Evolutionary conservation across 2,797 vertebrate genomes (phyloP).

Genomic region (Leptodactylus fallax): DNA sequence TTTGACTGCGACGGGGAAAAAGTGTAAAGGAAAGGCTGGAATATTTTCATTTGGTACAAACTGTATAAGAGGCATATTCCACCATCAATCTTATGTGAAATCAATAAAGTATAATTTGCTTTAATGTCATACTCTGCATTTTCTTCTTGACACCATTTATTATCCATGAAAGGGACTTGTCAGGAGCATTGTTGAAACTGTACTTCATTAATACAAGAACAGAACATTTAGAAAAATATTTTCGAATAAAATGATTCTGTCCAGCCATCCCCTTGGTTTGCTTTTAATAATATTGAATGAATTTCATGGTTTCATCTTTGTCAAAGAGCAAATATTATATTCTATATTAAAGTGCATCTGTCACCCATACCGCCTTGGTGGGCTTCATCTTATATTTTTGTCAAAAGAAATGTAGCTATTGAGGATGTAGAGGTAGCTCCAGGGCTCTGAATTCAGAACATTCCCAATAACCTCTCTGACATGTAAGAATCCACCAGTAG

Average conservation of each 20-base stretch:
- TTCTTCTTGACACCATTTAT: conserved; percentile 62
- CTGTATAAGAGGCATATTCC: conserved; percentile 39
- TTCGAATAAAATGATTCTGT: conserved; percentile 16
- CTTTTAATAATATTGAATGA: conserved; percentile 21
- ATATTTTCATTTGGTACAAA: conserved; percentile 39
- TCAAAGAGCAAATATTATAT: neutral
- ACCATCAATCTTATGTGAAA: conserved; percentile 58
- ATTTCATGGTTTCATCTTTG: neutral
- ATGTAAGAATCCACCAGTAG: too few relatives aligned
- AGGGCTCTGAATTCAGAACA: too few relatives aligned
- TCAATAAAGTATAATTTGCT: conserved; percentile 65
- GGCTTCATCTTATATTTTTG: neutral
- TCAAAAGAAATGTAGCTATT: too few relatives aligned
- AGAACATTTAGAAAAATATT: conserved; percentile 34
- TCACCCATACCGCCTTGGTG: neutral
- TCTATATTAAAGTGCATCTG: neutral
- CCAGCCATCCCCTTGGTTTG: conserved; percentile 20
- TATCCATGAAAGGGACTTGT: conserved; percentile 58
- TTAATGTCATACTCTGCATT: conserved; percentile 63
- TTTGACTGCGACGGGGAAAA: neutral
- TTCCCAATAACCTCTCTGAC: too few relatives aligned
- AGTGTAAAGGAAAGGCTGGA: conserved; percentile 8
- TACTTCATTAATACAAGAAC: conserved; percentile 52
- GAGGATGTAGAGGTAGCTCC: too few relatives aligned
- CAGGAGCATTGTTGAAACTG: conserved; percentile 46